These are phyloP conservation scores for Eptesicus fuscus DNA, from an alignment of 2,113 vertebrate species.

Conservation along the genomic window DNA sequence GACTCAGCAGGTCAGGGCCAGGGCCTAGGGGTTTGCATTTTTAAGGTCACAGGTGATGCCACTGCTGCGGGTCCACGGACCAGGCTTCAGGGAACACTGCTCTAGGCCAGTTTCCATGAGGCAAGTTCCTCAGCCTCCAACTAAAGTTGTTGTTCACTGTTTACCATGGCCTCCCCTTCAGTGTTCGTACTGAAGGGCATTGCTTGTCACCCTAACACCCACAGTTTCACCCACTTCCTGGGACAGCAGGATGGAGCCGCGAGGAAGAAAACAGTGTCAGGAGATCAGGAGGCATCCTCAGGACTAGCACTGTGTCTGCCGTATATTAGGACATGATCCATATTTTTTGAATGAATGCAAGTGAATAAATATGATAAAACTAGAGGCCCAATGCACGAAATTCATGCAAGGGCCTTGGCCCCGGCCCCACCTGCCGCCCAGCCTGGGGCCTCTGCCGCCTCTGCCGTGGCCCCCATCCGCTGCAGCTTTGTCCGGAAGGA, in stretches of 20 bases:
- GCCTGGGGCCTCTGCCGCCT: no score
- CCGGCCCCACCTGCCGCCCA: no score
- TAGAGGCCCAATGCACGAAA: no score
- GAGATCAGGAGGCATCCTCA: neutral
- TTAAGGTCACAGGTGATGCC: neutral
- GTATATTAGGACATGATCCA: neutral
- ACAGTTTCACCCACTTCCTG: neutral
- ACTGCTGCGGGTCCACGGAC: neutral
- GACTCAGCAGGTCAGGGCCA: neutral
- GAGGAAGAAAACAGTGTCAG: neutral
- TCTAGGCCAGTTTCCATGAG: neutral
- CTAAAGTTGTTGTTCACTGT: neutral
- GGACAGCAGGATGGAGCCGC: neutral
- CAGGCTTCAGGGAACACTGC: neutral
- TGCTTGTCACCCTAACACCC: neutral
- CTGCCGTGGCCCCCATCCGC: no score
- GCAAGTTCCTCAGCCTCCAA: neutral
- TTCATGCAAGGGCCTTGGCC: no score
- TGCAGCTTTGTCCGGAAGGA: no score
- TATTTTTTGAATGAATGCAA: neutral
- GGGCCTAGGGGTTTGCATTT: neutral
- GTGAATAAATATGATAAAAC: neutral
- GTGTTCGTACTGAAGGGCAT: neutral
- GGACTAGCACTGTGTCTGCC: neutral
- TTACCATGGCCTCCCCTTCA: neutral